Percentiles rank a stretch among this genome's conserved stretches.
These are phyloP conservation scores for Camelus dromedarius DNA, from an alignment of 2,113 vertebrate genomes.

Conservation along the genomic window DNA sequence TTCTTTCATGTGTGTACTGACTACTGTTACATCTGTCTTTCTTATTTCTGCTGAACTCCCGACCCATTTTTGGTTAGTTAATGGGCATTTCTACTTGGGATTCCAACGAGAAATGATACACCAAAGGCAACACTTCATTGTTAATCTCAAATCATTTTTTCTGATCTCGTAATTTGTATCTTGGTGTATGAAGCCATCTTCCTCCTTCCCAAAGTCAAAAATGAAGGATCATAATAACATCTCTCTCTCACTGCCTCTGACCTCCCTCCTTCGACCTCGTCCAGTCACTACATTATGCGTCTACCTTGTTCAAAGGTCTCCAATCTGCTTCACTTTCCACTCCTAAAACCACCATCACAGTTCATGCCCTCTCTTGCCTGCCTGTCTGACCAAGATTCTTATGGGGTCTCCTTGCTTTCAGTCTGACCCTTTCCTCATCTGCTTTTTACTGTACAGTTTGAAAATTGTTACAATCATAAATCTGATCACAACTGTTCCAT, in stretches of 20 bases:
- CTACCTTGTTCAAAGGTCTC: neutral
- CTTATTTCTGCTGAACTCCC: neutral
- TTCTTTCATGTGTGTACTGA: neutral
- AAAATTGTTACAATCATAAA: neutral
- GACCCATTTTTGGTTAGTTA: neutral
- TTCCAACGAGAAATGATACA: neutral
- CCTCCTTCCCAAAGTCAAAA: neutral
- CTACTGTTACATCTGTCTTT: neutral
- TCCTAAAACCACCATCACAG: too few relatives aligned
- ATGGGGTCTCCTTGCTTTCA: neutral
- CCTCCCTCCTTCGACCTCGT: rapidly evolving
- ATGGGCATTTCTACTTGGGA: neutral
- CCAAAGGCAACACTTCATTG: neutral
- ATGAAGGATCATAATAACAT: neutral
- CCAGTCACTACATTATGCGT: neutral
- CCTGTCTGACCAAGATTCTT: neutral
- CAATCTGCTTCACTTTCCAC: neutral
- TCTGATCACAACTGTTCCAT: neutral
- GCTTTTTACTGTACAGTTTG: neutral
- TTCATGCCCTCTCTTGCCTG: neutral
- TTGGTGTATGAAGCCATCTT: neutral
- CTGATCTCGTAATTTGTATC: neutral
- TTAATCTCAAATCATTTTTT: neutral
- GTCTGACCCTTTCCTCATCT: neutral
- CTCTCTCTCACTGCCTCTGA: rapidly evolving